Evolutionary conservation across 2,113 vertebrate species (phyloP), one percentile per base, ranked within the genome.

Genomic region (Potamarius usumacintae): DNA sequence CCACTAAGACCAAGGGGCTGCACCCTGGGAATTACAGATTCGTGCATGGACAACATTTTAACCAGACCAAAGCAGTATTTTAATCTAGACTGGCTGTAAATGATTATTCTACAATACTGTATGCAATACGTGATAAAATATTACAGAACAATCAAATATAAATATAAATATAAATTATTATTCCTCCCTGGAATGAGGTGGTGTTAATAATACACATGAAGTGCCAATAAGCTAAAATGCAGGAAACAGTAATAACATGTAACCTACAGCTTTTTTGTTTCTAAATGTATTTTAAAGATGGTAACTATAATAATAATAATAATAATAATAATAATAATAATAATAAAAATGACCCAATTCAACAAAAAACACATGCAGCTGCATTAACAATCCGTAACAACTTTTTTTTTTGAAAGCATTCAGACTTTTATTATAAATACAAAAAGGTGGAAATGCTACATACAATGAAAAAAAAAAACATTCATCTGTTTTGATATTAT

Each of bases 351-450:
- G 17, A 58, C 7, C 10, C 76, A 79, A 82, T 86, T 69, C 60
- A 83, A 86, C 82, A 88, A 89, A 87, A 42, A 90, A 82, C 62
- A 89, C 84, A 90, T 91, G 90, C 93, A 92, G 86, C 92, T 92
- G 88, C 90, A 95, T 94, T 88, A 95, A 96, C 91, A 92, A 96
- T 96, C 94, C 94, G 91, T 95, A 92, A 94, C 91, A 91, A 94
- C 92, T 89, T 91, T 94, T 93, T 92, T 77, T 52, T 53, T 78
- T 58, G 8, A 93, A 94, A 94, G 88, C 89, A 93, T 91, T 93
- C 92, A 91, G 94, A 92, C 86, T 93, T 96, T 96, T 96, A 96
- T 96, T 96, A 95, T 93, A 96, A 95, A 95, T 94, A 96, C 93
- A 88, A 92, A 92, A 91, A 93, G 30, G 34, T 65, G 0, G 58